phyloP scores from a whole-genome alignment of 1,140 invertebrate genomes.

The Caenorhabditis remanei region DNA sequence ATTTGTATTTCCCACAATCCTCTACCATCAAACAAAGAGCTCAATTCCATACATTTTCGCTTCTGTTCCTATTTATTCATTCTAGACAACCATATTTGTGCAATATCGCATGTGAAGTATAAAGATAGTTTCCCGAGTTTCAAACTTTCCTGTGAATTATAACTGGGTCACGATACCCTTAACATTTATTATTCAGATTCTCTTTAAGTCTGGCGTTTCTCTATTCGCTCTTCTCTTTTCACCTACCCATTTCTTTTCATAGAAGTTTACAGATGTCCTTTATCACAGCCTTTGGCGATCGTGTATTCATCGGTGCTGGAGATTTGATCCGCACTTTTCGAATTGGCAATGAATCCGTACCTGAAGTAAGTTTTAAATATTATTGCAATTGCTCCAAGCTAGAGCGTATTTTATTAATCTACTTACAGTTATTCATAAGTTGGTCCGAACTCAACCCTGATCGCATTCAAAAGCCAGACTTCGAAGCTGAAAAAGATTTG shows the following conservation, averaged over 20 bases:
- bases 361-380: neutral
- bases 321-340: slow-evolving; percentile 45
- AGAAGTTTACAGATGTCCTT: slow-evolving; percentile 15
- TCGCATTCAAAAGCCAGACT: slow-evolving; percentile 20
- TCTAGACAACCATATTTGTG: neutral
- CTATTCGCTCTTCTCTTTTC: neutral
- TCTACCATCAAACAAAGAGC: neutral
- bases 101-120: neutral
- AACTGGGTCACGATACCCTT: neutral
- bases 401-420: neutral
- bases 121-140: neutral
- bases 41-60: neutral
- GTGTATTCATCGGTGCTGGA: slow-evolving; percentile 17
- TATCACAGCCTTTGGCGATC: neutral
- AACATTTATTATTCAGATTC: neutral
- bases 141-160: neutral
- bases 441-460: slow-evolving; percentile 18
- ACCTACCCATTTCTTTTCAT: too few relatives aligned
- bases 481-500: slow-evolving; percentile 36
- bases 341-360: neutral
- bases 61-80: neutral
- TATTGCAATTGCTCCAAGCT: neutral
- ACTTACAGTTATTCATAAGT: neutral
- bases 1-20: neutral
- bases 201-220: too few relatives aligned